These are phyloP conservation scores for Chironomus tentans DNA, from an alignment of 2,888 invertebrate genomes.

Conservation along the genomic window DNA sequence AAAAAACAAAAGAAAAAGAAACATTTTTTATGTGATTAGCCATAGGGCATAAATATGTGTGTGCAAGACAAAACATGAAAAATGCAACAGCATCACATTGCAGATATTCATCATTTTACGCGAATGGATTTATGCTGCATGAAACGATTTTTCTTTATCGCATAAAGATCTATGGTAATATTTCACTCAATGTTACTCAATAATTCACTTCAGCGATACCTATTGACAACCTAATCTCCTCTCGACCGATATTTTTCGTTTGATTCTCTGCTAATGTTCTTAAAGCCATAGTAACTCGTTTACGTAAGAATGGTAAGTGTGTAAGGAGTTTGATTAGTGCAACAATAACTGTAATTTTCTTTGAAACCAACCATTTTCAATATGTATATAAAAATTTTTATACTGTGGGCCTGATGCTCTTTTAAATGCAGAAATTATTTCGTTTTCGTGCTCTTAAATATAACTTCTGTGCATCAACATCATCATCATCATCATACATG, in stretches of 20 bases:
- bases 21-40: conserved; percentile 6
- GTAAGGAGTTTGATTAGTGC: conserved; percentile 3
- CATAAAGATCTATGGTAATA: not conserved
- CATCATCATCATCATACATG: not conserved
- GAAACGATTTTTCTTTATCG: not conserved
- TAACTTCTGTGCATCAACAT: conserved; percentile 20
- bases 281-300: not conserved
- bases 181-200: not conserved
- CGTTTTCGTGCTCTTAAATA: conserved; percentile 13
- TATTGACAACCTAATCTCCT: conserved; percentile 22
- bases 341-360: conserved; percentile 20
- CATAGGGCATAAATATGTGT: not conserved
- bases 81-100: not conserved
- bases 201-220: not conserved
- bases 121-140: not conserved
- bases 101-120: conserved; percentile 8
- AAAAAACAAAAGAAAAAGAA: not conserved
- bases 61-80: not conserved
- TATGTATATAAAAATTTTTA: too few relatives aligned
- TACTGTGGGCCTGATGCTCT: conserved; percentile 4
- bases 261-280: not conserved
- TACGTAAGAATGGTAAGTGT: not conserved
- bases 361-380: not conserved
- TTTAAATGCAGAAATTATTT: conserved; percentile 6
- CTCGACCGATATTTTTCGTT: not conserved